Conservation (phyloP, 2,797 vertebrate genomes). For the Cynodonichthys magdalenae region DNA sequence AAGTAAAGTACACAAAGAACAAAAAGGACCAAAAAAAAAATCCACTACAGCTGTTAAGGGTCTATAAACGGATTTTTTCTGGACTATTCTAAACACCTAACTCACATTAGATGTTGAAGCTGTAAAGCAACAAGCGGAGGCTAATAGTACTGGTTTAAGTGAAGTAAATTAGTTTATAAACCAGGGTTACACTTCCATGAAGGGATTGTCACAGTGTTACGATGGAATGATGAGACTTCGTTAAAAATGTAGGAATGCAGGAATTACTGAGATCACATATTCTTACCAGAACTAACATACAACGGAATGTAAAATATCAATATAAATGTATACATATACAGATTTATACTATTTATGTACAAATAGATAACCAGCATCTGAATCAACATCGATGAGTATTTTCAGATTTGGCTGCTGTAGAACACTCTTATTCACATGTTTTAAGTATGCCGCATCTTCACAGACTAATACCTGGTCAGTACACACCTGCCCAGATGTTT, state of each 20-base stretch:
- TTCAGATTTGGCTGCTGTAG: constrained; percentile 57
- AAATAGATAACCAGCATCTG: constrained; percentile 66
- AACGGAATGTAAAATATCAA: constrained; percentile 74
- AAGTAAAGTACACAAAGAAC: constrained; percentile 34
- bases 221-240: constrained; percentile 70
- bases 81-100: constrained; percentile 5
- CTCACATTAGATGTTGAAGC: constrained; percentile 39
- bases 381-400: constrained; percentile 58
- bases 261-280: constrained; percentile 41
- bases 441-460: constrained; percentile 55
- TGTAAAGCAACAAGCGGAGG: constrained; percentile 49
- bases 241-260: constrained; percentile 58
- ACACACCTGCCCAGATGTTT: constrained; percentile 22
- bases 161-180: constrained; percentile 37
- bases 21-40: constrained; percentile 43
- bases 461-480: constrained; percentile 24
- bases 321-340: constrained; percentile 72
- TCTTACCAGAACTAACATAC: constrained; percentile 41
- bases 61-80: constrained; percentile 1
- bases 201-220: constrained; percentile 80
- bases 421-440: constrained; percentile 75
- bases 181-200: constrained; percentile 32
- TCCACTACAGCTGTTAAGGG: constrained; percentile 20
- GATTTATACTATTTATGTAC: constrained; percentile 70
- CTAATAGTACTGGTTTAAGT: constrained; percentile 31